Conservation (phyloP, 2,888 invertebrate genomes). For the Tetramorium bicarinatum region DNA sequence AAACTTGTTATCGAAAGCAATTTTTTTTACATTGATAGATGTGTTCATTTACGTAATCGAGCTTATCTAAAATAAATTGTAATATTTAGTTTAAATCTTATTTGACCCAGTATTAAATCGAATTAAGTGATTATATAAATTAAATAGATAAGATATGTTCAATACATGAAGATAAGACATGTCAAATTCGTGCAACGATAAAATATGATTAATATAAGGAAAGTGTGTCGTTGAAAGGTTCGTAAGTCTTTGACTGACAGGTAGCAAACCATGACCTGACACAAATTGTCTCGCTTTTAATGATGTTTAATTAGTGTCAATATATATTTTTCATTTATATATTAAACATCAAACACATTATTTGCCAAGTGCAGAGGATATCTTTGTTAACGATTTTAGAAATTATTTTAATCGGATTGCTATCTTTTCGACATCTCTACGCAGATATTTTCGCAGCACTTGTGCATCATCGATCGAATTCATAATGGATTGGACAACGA, state of each 20-base stretch:
- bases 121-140: constrained; percentile 36
- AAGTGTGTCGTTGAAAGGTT: constrained; percentile 20
- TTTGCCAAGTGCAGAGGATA: neutral
- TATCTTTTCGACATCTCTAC: neutral
- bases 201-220: constrained; percentile 38
- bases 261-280: constrained; percentile 81
- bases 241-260: constrained; percentile 31
- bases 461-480: neutral
- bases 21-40: neutral
- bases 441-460: neutral
- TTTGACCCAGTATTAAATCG: constrained; percentile 33
- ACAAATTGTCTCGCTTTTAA: constrained; percentile 69
- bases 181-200: constrained; percentile 8
- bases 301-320: neutral
- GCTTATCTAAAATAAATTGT: constrained; percentile 2
- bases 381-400: neutral
- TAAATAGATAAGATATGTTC: constrained; percentile 29
- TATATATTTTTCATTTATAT: neutral
- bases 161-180: constrained; percentile 26
- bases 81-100: constrained; percentile 18
- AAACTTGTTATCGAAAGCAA: constrained; percentile 1
- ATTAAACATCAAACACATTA: neutral
- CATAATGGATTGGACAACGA: constrained; percentile 3
- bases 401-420: neutral
- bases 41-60: neutral